These are phyloP conservation scores for Pangasianodon gigas DNA, from an alignment of 2,113 vertebrate species.

Conservation along the genomic window DNA sequence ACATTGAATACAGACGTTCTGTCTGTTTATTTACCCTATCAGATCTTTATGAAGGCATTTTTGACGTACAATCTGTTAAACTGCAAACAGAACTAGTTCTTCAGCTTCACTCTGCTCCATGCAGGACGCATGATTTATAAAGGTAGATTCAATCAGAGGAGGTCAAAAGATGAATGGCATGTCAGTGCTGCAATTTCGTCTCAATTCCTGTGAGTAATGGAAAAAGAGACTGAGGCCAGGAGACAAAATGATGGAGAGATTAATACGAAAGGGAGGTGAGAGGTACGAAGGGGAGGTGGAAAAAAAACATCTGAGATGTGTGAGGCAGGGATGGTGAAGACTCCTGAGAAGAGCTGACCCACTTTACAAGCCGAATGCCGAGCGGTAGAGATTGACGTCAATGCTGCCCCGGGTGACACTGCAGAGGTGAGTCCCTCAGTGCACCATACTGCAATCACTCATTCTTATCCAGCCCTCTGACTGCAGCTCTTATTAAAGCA, in stretches of 20 bases:
- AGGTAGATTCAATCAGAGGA: conserved; percentile 1
- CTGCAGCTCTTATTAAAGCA: conserved; percentile 24
- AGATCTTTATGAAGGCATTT: not conserved
- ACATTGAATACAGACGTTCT: not conserved
- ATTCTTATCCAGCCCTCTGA: conserved; percentile 16
- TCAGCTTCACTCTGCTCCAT: not conserved
- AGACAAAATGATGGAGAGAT: conserved; percentile 17
- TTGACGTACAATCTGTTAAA: not conserved
- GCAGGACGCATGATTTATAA: not conserved
- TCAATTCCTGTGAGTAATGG: conserved; percentile 25
- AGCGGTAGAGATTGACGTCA: conserved; percentile 67
- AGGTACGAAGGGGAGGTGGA: conserved; percentile 23
- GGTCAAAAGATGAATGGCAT: conserved; percentile 7
- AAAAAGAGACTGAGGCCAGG: not conserved
- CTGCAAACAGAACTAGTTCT: not conserved
- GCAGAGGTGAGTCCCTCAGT: conserved; percentile 35
- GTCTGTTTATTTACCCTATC: not conserved
- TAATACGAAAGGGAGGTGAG: conserved; percentile 10
- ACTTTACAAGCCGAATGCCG: conserved; percentile 59
- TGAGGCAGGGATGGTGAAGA: conserved; percentile 39
- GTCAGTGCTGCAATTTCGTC: conserved; percentile 7
- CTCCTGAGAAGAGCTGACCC: conserved; percentile 63
- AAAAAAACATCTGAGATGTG: conserved; percentile 27
- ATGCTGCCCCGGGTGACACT: conserved; percentile 53
- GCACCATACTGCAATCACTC: conserved; percentile 44